phyloP scores from a whole-genome alignment of 2,888 invertebrate species.

The Harmothoe impar region DNA sequence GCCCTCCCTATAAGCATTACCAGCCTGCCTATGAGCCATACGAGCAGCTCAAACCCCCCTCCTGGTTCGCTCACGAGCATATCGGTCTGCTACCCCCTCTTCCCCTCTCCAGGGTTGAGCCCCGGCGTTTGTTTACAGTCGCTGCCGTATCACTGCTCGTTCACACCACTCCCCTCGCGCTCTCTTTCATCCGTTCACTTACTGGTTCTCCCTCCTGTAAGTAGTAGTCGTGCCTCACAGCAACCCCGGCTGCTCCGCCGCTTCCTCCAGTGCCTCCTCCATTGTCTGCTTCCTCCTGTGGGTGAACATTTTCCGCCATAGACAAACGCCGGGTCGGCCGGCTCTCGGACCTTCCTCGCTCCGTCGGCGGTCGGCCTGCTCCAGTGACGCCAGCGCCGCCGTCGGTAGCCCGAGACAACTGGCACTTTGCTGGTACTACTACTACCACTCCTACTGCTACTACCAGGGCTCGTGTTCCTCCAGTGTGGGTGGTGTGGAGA shows the following conservation, averaged over 20 bases:
- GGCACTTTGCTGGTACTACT: not conserved
- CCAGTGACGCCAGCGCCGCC: conserved; percentile 40
- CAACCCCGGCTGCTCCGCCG: not conserved
- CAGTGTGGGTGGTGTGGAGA: too few relatives aligned
- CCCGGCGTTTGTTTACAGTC: not conserved
- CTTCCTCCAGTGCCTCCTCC: conserved; percentile 6
- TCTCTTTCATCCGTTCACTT: not conserved
- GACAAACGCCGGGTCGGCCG: not conserved
- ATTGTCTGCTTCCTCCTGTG: not conserved
- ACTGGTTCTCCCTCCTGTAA: not conserved
- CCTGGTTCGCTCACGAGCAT: not conserved
- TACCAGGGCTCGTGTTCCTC: too few relatives aligned
- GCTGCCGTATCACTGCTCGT: not conserved
- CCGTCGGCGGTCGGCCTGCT: not conserved
- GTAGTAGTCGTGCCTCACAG: conserved; percentile 20
- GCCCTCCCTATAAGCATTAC: not conserved
- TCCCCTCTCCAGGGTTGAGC: not conserved
- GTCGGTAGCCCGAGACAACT: conserved; percentile 19
- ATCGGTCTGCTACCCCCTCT: not conserved
- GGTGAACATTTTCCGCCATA: not conserved
- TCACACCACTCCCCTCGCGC: not conserved
- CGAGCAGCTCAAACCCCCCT: not conserved
- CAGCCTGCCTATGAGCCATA: not conserved
- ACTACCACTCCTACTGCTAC: not conserved
- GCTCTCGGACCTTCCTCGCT: conserved; percentile 29